phyloP scores from a whole-genome alignment of 92 coral and sea anemone species.

The Meandrina meandrites region DNA sequence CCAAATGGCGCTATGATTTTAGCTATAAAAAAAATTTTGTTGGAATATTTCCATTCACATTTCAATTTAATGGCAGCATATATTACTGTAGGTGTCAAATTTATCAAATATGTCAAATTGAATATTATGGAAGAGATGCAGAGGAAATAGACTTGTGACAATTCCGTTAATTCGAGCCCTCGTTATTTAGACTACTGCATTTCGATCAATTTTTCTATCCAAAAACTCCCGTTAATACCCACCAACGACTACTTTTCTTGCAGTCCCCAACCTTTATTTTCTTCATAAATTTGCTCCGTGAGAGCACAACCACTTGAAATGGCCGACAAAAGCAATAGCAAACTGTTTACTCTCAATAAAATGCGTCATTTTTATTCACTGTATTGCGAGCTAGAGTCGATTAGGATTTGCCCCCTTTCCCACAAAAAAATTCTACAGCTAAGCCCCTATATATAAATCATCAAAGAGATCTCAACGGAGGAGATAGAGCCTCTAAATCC shows the following conservation, averaged over 20 bases:
- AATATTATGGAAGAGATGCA: background rate
- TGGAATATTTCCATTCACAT: background rate
- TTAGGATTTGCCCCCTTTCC: background rate
- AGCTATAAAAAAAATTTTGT: background rate
- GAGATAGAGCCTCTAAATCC: too few relatives aligned
- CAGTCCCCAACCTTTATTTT: background rate
- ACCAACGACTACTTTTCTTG: background rate
- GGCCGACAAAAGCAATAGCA: too few relatives aligned
- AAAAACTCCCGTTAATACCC: too few relatives aligned
- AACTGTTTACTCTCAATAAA: too few relatives aligned
- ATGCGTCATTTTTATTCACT: background rate
- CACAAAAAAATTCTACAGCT: too few relatives aligned
- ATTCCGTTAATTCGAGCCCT: background rate
- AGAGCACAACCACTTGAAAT: background rate
- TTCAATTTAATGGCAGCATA: background rate
- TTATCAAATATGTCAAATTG: background rate
- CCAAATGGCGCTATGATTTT: background rate
- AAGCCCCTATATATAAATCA: background rate
- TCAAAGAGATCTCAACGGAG: too few relatives aligned
- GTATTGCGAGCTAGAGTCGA: background rate
- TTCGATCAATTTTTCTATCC: too few relatives aligned
- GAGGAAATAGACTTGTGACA: background rate
- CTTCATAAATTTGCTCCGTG: background rate
- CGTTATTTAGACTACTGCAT: too few relatives aligned
- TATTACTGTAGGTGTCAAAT: background rate